Evolutionary conservation across 2,113 vertebrate species (phyloP).

Genomic region (Odobenus rosmarus): DNA sequence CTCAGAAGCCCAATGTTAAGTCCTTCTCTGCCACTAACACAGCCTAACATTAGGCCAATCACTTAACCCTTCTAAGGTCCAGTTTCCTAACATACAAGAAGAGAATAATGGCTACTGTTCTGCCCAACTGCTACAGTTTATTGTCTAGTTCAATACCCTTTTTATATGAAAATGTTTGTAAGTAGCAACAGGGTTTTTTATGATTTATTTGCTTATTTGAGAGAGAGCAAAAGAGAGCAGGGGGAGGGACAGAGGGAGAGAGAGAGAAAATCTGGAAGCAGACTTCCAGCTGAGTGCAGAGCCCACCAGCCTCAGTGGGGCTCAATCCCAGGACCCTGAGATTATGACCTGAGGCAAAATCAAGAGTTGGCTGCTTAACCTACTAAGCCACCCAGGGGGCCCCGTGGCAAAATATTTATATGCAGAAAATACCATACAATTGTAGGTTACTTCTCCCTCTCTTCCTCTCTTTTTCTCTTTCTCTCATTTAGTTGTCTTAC

Average conservation of each 20-base stretch:
- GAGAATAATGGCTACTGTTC: background rate
- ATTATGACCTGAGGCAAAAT: background rate
- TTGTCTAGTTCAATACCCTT: background rate
- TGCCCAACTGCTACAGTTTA: background rate
- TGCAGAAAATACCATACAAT: background rate
- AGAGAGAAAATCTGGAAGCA: background rate
- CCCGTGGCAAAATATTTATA: background rate
- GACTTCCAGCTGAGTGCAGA: background rate
- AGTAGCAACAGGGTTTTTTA: background rate
- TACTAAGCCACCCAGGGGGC: background rate
- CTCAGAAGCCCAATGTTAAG: background rate
- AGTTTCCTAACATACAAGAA: background rate
- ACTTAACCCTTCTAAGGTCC: background rate
- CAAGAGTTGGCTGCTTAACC: background rate
- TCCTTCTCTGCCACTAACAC: background rate
- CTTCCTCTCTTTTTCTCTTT: background rate
- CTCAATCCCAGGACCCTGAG: background rate
- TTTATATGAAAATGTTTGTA: background rate
- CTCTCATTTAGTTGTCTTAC: background rate
- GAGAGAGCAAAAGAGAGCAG: background rate
- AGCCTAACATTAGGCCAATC: background rate
- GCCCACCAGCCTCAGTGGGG: background rate
- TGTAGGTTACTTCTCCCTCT: background rate
- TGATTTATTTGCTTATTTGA: background rate
- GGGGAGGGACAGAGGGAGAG: background rate